Base-by-base conservation (phyloP, 2,888 invertebrate genomes). In the Drosophila mayaguana region DNA sequence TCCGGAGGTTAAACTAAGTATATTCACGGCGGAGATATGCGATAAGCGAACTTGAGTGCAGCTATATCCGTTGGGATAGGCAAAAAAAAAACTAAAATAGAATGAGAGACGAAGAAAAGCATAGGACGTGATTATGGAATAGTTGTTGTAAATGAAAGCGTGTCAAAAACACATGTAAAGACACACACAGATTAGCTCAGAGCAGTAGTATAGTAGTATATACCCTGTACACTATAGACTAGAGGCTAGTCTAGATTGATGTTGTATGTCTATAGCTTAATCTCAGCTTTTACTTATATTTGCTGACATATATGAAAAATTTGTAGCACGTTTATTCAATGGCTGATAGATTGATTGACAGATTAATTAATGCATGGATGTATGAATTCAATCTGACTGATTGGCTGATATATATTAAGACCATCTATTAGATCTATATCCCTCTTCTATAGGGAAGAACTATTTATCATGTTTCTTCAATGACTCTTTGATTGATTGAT, bases 1-100 rank as follows among this genome's bases (percentile, higher is more conserved):
- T 66, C 71, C 50, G 53, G 50, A 25, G 72, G 40, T 77, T 54
- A 48, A 42, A 20, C 22, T 20, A 51, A 46, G 46, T 48, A 50
- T 71, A 61, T 59, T 40, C 16, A 53, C 43, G 32, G 32, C 38
- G 25, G 8, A 32, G 38, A 63, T 57, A 57, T 28, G 50, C 34
- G 65, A 56, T 61, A 53, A 43, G 7, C 45, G 5, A 50, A 62
- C 40, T 40, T 40, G 22, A 43, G 28, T 36, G 38, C 14, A 20
- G 45, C 20, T 43, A 50, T 25, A 48, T 59, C 42, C 57, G 50
- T 9, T 16, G 34, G 32, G 38, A 55, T 11, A 34, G 56, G 9
- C 18, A 32, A 20, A 32, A 43, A 4, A 11, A 43, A 2, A 20
- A 8, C 4, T 4, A 11, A 1, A 16, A 36, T 5, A 14, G 2